Base-by-base conservation (phyloP, 2,113 vertebrate species). In the Felis chaus region DNA sequence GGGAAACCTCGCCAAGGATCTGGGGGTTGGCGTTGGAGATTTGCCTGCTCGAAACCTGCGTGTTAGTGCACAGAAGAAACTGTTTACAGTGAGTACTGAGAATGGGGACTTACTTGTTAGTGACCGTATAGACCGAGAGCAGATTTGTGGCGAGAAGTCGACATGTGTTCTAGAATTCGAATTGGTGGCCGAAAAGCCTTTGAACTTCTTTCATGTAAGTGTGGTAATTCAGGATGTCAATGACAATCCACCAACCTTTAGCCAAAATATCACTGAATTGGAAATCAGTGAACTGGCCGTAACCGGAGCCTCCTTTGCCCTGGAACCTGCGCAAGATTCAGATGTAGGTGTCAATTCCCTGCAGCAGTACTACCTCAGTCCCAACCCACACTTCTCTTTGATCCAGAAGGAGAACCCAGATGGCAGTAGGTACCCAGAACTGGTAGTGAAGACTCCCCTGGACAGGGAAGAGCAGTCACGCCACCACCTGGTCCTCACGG, bases 1-100 rank as follows among this genome's bases (percentile, higher is more conserved):
- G 69, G 99, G 99, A 91, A 99, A 99, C 96, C 91, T 99, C 31
- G 98, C 99, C 33, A 98, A 99, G 96, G 99, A 99, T 98, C 93
- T 99, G 97, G 97, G 98, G 78, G 97, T 99, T 92, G 92, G 97
- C 91, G 23, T 98, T 33, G 3, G 1, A 33, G 83, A 98, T 86
- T 93, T 98, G 61, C 89, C 89, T 48, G 71, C 81, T 61, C 92
- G 88, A 31, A 98, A 98, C 81, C 97, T 98, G 29, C 69, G 76
- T 55, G 87, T 98, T 69, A 97, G 94, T 74, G 78, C 95, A 15
- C 87, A 97, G 45, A 96, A 81, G 19, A 95, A 97, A 53, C 98
- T 99, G 90, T 98, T 98, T 29, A 91, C 63, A 4, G 85, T 98
- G 63, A 98, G 89, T 85, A 66, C 78, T 9, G 94, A 98, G 19